Evolutionary conservation across 2,797 vertebrate species (phyloP).

Genomic region (Petrocephalus schoutedeni): DNA sequence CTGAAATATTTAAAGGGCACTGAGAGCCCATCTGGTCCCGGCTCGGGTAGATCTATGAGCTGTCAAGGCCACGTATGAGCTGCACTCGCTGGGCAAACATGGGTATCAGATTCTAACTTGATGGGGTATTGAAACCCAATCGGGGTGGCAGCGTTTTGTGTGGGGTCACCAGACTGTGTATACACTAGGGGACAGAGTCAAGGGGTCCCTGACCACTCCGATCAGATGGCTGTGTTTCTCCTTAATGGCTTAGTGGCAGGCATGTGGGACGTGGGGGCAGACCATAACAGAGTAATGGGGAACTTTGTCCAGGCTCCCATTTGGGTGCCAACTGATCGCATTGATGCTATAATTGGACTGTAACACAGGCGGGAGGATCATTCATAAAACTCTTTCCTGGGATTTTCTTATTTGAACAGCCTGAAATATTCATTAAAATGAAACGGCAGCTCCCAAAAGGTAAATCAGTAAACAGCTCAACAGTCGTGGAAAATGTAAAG

Average conservation of each 20-base stretch:
- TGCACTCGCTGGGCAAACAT: background rate
- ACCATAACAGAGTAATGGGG: background rate
- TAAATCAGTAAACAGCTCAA: background rate
- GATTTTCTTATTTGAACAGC: background rate
- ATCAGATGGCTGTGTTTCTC: background rate
- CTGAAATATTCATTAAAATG: constrained; percentile 5
- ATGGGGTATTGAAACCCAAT: background rate
- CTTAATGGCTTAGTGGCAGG: background rate
- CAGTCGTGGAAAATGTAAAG: background rate
- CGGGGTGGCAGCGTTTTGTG: background rate
- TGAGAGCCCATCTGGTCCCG: background rate
- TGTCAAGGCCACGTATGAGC: background rate
- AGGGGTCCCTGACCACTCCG: background rate
- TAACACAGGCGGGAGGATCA: background rate
- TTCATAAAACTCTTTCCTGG: constrained; percentile 5
- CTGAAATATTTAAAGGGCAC: background rate
- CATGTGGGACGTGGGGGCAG: background rate
- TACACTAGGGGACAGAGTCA: background rate
- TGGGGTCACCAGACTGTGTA: background rate
- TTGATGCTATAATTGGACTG: background rate
- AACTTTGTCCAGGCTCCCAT: background rate
- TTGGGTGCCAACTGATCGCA: background rate
- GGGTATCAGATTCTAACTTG: background rate
- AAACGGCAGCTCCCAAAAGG: background rate
- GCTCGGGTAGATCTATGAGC: background rate